Conservation (phyloP, 2,113 vertebrate genomes). For the Fulica atra region DNA sequence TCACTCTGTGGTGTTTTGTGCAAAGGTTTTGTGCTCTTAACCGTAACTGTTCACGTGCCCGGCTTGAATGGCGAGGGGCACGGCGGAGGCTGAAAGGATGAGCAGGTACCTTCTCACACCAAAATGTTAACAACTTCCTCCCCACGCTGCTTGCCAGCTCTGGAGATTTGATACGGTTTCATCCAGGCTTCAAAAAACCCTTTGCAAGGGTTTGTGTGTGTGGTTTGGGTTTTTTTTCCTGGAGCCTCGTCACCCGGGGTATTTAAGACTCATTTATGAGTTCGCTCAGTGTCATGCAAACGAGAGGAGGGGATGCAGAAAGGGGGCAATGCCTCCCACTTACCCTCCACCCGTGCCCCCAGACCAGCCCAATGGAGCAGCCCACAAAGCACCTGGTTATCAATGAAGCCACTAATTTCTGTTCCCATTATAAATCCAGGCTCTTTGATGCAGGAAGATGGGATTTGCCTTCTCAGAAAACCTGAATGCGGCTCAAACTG, state of each 20-base stretch:
- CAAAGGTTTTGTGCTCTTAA: not conserved
- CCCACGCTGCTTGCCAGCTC: not conserved
- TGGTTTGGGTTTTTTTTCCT: not conserved
- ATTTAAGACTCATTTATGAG: too few relatives aligned
- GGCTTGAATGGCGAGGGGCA: not conserved
- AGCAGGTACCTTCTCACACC: not conserved
- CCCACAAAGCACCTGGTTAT: not conserved
- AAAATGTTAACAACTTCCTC: not conserved
- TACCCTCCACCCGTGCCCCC: not conserved
- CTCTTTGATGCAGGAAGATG: too few relatives aligned
- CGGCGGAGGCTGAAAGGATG: not conserved
- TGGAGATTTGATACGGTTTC: not conserved
- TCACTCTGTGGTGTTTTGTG: not conserved
- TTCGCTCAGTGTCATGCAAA: accelerated
- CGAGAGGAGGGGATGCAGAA: not conserved
- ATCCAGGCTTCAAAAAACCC: not conserved
- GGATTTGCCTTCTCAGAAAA: not conserved
- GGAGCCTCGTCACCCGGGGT: not conserved
- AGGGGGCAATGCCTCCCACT: not conserved
- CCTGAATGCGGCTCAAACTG: accelerated
- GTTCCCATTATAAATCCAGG: accelerated
- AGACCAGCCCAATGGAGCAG: not conserved
- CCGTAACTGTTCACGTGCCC: not conserved
- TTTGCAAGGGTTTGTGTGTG: not conserved
- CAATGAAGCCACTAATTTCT: not conserved